Evolutionary conservation across 2,888 invertebrate genomes (phyloP).

Genomic region (Periphyllus acericola): DNA sequence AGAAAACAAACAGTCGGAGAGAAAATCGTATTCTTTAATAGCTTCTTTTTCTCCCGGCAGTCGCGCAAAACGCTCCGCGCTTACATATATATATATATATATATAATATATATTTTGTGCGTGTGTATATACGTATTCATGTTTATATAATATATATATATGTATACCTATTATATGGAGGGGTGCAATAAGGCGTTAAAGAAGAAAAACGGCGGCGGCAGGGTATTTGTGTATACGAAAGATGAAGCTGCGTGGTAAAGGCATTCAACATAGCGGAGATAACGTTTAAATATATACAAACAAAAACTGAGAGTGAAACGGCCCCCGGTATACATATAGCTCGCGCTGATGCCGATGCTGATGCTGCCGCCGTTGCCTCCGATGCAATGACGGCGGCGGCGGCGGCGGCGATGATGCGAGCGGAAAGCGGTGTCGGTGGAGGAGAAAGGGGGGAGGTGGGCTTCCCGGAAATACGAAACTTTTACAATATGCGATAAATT

Average conservation of each 20-base stretch:
- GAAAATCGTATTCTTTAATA: slow-evolving; percentile 61
- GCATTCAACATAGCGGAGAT: slow-evolving; percentile 59
- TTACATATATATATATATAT: background rate
- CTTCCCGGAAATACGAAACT: slow-evolving; percentile 60
- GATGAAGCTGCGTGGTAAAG: slow-evolving; percentile 52
- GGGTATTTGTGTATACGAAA: slow-evolving; percentile 31
- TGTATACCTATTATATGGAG: slow-evolving; percentile 45
- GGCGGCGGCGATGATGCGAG: background rate
- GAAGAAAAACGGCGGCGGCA: slow-evolving; percentile 55
- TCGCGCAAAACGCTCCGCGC: background rate
- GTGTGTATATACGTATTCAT: background rate
- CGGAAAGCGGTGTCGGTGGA: background rate
- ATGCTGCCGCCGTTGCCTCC: background rate
- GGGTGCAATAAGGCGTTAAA: slow-evolving; percentile 62
- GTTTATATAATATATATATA: background rate
- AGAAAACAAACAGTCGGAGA: slow-evolving; percentile 37
- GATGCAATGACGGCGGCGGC: background rate
- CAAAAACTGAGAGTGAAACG: slow-evolving; percentile 61
- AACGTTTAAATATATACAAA: slow-evolving; percentile 62
- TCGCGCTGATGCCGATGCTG: background rate
- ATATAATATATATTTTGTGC: background rate
- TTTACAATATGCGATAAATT: slow-evolving; percentile 62
- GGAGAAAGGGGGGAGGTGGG: too few species aligned
- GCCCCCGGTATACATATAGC: slow-evolving; percentile 15
- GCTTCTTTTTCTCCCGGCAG: slow-evolving; percentile 31